Evolutionary conservation across 2,888 invertebrate genomes (phyloP).

Genomic region (Poecilus cupreus): DNA sequence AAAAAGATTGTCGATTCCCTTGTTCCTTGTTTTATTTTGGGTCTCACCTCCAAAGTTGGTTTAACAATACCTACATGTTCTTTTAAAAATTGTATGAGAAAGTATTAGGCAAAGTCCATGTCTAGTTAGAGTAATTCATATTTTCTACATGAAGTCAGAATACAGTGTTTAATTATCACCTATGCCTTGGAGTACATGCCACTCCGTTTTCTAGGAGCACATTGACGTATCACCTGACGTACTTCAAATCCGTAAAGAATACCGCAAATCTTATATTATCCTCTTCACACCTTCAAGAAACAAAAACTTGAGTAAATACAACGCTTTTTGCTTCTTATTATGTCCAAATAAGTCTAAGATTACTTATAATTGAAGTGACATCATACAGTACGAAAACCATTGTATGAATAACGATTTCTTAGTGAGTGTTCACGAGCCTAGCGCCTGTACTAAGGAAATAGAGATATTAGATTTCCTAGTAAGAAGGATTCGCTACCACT

Average conservation of each 20-base stretch:
- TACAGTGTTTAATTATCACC: background rate
- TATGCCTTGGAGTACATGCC: background rate
- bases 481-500: background rate
- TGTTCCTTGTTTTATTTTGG: no score
- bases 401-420: background rate
- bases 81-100: background rate
- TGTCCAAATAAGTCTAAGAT: constrained; percentile 9
- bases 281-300: background rate
- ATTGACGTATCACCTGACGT: background rate
- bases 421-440: background rate
- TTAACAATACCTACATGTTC: background rate
- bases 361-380: constrained; percentile 1
- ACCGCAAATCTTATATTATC: background rate
- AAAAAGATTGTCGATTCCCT: no score
- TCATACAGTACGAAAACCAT: background rate
- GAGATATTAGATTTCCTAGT: constrained; percentile 19
- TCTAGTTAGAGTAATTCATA: background rate
- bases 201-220: background rate
- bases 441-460: background rate
- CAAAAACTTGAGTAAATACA: constrained; percentile 6
- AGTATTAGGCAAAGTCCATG: background rate
- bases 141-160: background rate
- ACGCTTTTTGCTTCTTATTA: background rate
- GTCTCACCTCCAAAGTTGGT: no score
- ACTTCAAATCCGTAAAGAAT: constrained; percentile 9